Evolutionary conservation across 30 jellyfish, hydroid and myxozoan species (phyloP), one percentile per base, ranked within the genome.

Genomic region (Cassiopea andromeda): DNA sequence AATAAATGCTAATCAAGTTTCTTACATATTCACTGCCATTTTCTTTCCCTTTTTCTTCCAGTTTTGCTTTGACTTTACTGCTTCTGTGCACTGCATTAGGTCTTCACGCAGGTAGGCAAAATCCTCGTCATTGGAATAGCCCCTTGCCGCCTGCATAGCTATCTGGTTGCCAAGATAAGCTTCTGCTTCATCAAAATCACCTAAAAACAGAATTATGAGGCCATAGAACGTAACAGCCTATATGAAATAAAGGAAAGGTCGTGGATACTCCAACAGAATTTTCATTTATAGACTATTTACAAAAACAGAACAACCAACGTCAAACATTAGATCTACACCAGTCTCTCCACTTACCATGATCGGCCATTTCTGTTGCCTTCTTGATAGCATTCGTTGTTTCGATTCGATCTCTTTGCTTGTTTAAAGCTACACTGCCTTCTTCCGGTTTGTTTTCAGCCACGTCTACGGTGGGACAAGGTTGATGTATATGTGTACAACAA

Each of bases 41-140:
- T 92, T 92, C 60, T 92, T 86, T 19, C 98, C 98, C 61, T 88
- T 80, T 75, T 9, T 78, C 8, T 44, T 61, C 96, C 96, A 92
- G 46, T 47, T 50, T 43, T 46, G 14, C 60, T 48, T 67, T 57
- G 71, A 47, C 66, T 38, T 3, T 8, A 92, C 48, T 60, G 47
- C 74, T 19, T 73, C 44, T 1, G 86, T 15, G 80, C 93, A 86
- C 45, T 6, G 10, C 13, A 9, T 77, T n/a, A 87, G 27, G 76
- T 92, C 96, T 1, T 77, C 83, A 49, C 44, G 7, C 60, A 92
- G 81, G 43, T 81, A 89, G 3, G 17, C 44, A 48, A 64, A 38
- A 73, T 84, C 60, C 16, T 16, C 88, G 44, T 67, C 92, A 61
- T 81, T 60, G 15, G 88, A 60, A 38, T 59, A 81, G 2, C 27